Percentiles rank a stretch among this genome's conserved stretches.
These are phyloP conservation scores for Semaprochilodus insignis DNA, from an alignment of 2,797 vertebrate genomes.

Conservation along the genomic window DNA sequence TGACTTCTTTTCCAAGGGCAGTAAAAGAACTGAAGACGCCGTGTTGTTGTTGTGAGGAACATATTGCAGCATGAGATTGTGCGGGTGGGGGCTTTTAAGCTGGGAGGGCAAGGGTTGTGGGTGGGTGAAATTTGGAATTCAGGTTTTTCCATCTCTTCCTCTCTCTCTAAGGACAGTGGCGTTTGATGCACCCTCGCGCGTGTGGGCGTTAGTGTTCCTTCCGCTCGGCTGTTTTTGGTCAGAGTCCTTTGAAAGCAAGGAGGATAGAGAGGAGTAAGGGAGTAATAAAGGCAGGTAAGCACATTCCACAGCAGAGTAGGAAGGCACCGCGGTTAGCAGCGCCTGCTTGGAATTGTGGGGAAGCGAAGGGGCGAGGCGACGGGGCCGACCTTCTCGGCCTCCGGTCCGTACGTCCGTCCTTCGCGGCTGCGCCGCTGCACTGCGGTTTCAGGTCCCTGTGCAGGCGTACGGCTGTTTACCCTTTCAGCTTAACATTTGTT, in stretches of 20 bases:
- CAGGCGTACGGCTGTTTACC: constrained; percentile 71
- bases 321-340: constrained; percentile 1
- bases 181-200: constrained; percentile 50
- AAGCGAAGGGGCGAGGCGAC: too few species aligned
- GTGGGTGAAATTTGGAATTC: constrained; percentile 27
- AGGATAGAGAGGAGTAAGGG: neutral
- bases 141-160: constrained; percentile 67
- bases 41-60: constrained; percentile 32
- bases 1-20: constrained; percentile 22
- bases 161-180: constrained; percentile 81
- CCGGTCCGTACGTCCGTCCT: constrained; percentile 3
- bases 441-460: constrained; percentile 64
- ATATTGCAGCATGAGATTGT: constrained; percentile 75
- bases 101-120: neutral
- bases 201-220: constrained; percentile 10
- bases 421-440: neutral
- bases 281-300: constrained; percentile 46
- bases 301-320: constrained; percentile 60
- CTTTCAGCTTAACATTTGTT: constrained; percentile 69
- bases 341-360: too few species aligned
- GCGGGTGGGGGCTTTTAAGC: constrained; percentile 24
- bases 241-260: neutral
- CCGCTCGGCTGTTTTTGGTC: constrained; percentile 33
- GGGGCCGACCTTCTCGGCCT: constrained; percentile 15
- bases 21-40: constrained; percentile 30